Evolutionary conservation across 53 echinoderm and acorn worm genomes (phyloP), one percentile per base, ranked within the genome.

Genomic region (Holothuria scabra): DNA sequence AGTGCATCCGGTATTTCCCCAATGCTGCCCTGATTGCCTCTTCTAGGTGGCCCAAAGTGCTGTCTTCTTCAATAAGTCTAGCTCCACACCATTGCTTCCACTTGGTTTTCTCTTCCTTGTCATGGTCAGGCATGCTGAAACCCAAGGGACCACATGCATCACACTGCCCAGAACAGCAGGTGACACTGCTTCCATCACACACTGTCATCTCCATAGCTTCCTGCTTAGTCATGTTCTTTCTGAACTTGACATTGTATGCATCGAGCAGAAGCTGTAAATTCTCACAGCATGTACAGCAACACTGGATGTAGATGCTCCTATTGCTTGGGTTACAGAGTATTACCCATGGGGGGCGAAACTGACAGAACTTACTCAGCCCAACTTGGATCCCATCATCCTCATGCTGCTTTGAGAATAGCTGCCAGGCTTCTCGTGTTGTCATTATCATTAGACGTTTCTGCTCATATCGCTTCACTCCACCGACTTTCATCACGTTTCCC

Each of bases 371-470:
- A n/a, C 28, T 48, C 69, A 56, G 28, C 52, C 85, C 57, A 20
- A 84, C 60, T 22, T 84, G 46, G 30, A 68, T 68, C 31, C 35
- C 69, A 68, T 68, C 69, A 68, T 68, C 69, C 9, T 7, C 20
- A 68, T 68, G 69, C 30, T 71, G 10, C 46, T 48, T 46, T 8
- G 60, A 62, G 33, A 75, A 74, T 46, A 85, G 30, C 25, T 57
- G 60, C 52, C 76, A 63, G 35, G 79, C 86, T 44, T 86, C 86
- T 26, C 79, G 30, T 26, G 79, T 79, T 33, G 63, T 86, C 86
- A 86, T 86, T 66, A 79, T 28, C 62, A 86, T 79, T 49, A 86
- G 12, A 8, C 86, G 78, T 48, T 86, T 86, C 29, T 86, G 86
- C 34, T 79, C 76, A 46, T 35, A 59, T 4, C 57, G 22, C 28